Percentiles rank a stretch among this genome's conserved stretches.
Conservation (phyloP, 2,888 invertebrate species). For the Drosophila prostipennis region DNA sequence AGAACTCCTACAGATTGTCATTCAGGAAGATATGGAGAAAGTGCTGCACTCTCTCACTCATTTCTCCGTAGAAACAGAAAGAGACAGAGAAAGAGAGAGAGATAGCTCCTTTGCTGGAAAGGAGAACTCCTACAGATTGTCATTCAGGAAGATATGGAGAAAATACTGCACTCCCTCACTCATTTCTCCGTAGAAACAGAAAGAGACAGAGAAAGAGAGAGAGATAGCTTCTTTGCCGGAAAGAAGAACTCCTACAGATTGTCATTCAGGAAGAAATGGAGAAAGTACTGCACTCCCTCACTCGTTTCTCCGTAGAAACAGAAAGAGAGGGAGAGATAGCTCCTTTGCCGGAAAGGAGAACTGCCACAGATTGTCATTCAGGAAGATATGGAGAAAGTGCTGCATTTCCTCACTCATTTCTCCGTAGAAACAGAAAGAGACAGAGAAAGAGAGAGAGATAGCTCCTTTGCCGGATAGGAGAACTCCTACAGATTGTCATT, state of each 20-base stretch:
- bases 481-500: constrained; percentile 33
- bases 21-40: constrained; percentile 4
- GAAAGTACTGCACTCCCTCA: neutral
- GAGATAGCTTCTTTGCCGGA: constrained; percentile 33
- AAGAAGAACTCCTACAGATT: constrained; percentile 8
- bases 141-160: constrained; percentile 15
- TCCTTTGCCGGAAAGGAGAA: constrained; percentile 1
- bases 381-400: neutral
- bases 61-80: neutral
- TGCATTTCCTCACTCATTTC: neutral
- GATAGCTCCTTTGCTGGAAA: constrained; percentile 30
- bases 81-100: no score
- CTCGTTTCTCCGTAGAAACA: neutral
- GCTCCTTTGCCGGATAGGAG: constrained; percentile 10
- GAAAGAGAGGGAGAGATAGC: constrained; percentile 40
- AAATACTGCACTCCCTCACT: neutral
- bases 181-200: neutral
- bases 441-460: constrained; percentile 15
- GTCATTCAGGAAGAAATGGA: constrained; percentile 27
- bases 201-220: no score
- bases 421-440: no score
- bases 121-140: constrained; percentile 18
- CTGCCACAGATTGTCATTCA: constrained; percentile 33
- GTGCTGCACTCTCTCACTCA: neutral
- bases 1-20: constrained; percentile 27